Conservation (phyloP, 1,140 invertebrate species). For the Dreissena rostriformis region DNA sequence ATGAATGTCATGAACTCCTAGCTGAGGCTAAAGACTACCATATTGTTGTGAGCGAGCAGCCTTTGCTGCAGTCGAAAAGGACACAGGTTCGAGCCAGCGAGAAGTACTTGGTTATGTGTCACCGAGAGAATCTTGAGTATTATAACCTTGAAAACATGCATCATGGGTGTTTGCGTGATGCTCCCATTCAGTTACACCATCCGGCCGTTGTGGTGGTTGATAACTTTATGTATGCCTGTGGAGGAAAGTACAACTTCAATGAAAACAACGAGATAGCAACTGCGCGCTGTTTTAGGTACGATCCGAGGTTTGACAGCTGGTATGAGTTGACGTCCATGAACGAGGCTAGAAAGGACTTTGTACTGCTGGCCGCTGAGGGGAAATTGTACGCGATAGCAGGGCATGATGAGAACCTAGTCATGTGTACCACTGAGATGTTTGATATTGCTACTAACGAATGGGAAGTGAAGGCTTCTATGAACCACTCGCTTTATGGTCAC, state of each 20-base stretch:
- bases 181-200: constrained; percentile 78
- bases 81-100: constrained; percentile 77
- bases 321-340: constrained; percentile 80
- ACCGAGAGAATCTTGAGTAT: constrained; percentile 76
- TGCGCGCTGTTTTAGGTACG: constrained; percentile 79
- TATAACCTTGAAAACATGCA: constrained; percentile 74
- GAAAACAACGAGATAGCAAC: constrained; percentile 80
- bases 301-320: constrained; percentile 80
- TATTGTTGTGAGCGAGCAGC: constrained; percentile 78
- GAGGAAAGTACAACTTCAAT: constrained; percentile 80
- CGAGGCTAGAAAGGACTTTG: constrained; percentile 80
- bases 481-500: constrained; percentile 76
- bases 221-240: constrained; percentile 81
- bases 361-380: constrained; percentile 70
- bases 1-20: constrained; percentile 74
- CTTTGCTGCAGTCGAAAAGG: constrained; percentile 72
- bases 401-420: constrained; percentile 80
- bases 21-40: constrained; percentile 80
- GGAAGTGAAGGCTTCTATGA: constrained; percentile 75
- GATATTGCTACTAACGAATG: constrained; percentile 78
- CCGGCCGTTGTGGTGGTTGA: constrained; percentile 79
- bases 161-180: constrained; percentile 73
- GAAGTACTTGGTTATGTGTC: constrained; percentile 76
- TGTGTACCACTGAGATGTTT: constrained; percentile 78
- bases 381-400: constrained; percentile 78